Evolutionary conservation across 1,140 invertebrate species (phyloP).

Genomic region (Pollicipes pollicipes): DNA sequence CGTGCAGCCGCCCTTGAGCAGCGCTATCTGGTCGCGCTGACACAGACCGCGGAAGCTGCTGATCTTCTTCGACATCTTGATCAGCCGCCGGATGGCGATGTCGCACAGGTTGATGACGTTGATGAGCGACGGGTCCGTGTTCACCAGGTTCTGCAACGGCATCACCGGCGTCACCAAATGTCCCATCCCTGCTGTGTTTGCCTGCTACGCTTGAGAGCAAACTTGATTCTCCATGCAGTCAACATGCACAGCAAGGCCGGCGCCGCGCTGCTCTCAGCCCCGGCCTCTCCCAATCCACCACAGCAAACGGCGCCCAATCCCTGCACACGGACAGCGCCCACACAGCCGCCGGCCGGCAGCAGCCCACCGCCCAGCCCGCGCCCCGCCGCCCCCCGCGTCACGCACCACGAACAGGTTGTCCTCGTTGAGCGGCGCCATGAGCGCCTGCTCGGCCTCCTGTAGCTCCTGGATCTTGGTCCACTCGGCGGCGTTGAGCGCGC

Average conservation of each 20-base stretch:
- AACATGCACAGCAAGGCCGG: constrained; percentile 5
- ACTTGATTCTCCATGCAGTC: neutral
- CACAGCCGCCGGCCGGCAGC: too few relatives aligned
- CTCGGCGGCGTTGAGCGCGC: constrained; percentile 62
- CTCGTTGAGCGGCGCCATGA: constrained; percentile 59
- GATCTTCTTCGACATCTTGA: constrained; percentile 82
- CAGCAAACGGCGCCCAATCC: too few relatives aligned
- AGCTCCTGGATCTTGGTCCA: constrained; percentile 62
- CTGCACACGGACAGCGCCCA: too few relatives aligned
- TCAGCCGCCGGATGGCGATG: constrained; percentile 67
- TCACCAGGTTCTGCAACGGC: constrained; percentile 4
- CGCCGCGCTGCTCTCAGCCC: too few relatives aligned
- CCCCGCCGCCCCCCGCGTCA: too few relatives aligned
- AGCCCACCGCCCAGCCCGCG: too few relatives aligned
- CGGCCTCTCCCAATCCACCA: too few relatives aligned
- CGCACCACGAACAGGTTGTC: constrained; percentile 28
- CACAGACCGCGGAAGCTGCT: constrained; percentile 74
- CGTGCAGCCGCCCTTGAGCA: constrained; percentile 71
- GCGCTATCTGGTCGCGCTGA: constrained; percentile 72
- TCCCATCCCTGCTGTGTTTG: too few relatives aligned
- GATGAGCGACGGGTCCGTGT: constrained; percentile 45
- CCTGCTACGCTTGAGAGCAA: neutral
- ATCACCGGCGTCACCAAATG: neutral
- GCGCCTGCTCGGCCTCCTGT: constrained; percentile 60
- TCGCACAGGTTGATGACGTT: constrained; percentile 79